Percentiles rank a stretch among this genome's conserved stretches.
phyloP scores from a whole-genome alignment of 2,797 vertebrate genomes.

The Rhinogobio ventralis region DNA sequence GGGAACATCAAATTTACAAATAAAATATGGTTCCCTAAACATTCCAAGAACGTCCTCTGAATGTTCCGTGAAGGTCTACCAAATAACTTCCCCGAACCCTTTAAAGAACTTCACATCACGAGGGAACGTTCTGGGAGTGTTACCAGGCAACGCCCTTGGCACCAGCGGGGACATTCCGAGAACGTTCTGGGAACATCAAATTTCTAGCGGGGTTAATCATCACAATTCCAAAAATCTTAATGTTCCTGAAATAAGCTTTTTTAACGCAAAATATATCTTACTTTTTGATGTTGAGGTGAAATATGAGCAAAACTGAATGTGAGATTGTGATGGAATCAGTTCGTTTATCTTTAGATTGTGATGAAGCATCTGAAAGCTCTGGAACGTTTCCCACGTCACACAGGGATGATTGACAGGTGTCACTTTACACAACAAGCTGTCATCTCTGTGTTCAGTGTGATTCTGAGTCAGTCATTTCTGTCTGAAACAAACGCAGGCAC shows the following conservation, averaged over 20 bases:
- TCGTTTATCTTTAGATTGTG: not conserved
- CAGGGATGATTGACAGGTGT: constrained; percentile 12
- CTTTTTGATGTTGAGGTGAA: not conserved
- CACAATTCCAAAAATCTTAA: not conserved
- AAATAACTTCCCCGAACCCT: too few relatives aligned
- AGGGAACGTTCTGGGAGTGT: accelerated
- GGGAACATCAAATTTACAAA: too few relatives aligned
- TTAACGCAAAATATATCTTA: not conserved
- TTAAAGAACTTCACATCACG: too few relatives aligned
- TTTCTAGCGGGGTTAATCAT: too few relatives aligned
- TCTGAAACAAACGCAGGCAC: not conserved
- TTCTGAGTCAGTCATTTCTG: not conserved
- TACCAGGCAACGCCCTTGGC: too few relatives aligned
- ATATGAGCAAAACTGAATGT: not conserved
- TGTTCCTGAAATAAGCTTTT: not conserved
- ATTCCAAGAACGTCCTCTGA: too few relatives aligned
- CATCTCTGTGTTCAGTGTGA: not conserved
- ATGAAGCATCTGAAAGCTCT: not conserved
- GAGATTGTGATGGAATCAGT: not conserved
- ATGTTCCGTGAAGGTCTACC: too few relatives aligned
- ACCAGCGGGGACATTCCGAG: too few relatives aligned
- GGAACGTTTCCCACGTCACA: not conserved
- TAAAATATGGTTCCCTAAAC: too few relatives aligned
- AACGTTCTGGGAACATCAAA: too few relatives aligned
- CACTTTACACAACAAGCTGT: not conserved